Evolutionary conservation across 2,797 vertebrate species (phyloP).

Genomic region (Sebastes paucispinis): DNA sequence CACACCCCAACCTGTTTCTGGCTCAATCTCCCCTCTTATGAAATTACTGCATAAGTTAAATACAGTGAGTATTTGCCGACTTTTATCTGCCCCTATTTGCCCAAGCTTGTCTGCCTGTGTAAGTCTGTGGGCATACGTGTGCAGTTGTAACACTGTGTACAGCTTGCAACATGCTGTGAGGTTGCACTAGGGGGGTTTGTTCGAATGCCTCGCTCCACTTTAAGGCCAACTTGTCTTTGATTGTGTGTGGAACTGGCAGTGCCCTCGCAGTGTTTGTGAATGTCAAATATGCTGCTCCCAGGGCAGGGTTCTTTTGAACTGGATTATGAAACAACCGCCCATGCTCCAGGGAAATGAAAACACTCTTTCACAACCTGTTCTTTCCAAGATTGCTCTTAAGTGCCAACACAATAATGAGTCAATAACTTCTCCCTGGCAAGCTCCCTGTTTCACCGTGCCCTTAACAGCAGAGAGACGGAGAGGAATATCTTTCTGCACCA

Average conservation of each 20-base stretch:
- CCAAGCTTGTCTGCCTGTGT: constrained; percentile 53
- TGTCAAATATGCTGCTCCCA: constrained; percentile 63
- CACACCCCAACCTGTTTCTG: constrained; percentile 35
- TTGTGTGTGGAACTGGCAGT: constrained; percentile 50
- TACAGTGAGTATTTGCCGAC: constrained; percentile 40
- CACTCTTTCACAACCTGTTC: constrained; percentile 58
- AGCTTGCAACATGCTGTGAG: constrained; percentile 48
- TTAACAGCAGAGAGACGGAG: not conserved
- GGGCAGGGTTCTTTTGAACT: constrained; percentile 42
- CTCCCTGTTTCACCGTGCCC: not conserved
- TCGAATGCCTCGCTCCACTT: constrained; percentile 45
- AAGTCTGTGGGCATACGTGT: not conserved
- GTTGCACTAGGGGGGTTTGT: constrained; percentile 53
- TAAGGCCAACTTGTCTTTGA: constrained; percentile 49
- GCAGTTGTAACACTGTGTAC: constrained; percentile 22
- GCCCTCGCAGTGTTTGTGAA: constrained; percentile 32
- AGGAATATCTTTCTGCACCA: not conserved
- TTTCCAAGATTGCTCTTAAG: constrained; percentile 13
- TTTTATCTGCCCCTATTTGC: constrained; percentile 70
- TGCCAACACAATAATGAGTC: constrained; percentile 34
- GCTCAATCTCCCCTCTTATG: constrained; percentile 34
- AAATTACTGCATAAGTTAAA: constrained; percentile 54
- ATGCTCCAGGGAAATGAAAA: constrained; percentile 50
- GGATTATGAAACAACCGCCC: constrained; percentile 54
- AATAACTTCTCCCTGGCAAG: constrained; percentile 22